Evolutionary conservation across 2,888 invertebrate species (phyloP), one percentile per base, ranked within the genome.

Genomic region (Selenia dentaria): DNA sequence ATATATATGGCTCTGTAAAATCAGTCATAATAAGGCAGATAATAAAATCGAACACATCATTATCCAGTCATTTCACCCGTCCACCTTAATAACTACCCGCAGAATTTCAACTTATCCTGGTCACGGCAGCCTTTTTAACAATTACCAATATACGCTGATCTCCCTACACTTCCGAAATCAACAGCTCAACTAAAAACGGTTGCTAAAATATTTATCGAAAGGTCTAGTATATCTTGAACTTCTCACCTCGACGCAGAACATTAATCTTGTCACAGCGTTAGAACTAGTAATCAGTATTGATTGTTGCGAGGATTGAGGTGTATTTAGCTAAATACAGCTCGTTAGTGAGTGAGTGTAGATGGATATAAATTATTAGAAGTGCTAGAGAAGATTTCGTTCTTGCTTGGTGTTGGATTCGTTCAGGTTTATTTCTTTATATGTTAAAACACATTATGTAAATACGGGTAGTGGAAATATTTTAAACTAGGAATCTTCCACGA

Each of bases 201-300:
- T 6, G 0, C 6, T 20, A 6, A 27, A 10, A 13, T 14, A 28
- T 11, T 10, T 27, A 6, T 28, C 6, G 6, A 13, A 28, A 10
- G n/a, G 2, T 32, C 41, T 11, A 28, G 22, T 8, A 9, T 41
- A 41, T 22, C 10, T 18, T 14, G 20, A 22, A 2, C 18, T 28
- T 11, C 39, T 10, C 25, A 39, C 25, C 39, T 29, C n/a, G n/a
- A n/a, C n/a, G 11, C n/a, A 16, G 26, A 27, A 39, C 49, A 49
- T 53, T 49, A 53, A 53, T 53, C 49, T 50, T 50, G 53, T 46
- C 42, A 31, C 20, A 25, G 24, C 29, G 41, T 32, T 45, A 20
- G 26, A 22, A 40, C 34, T 26, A 26, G 44, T 37, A 44, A 56
- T 46, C 41, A 32, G 48, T 46, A 54, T 54, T 51, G 51, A 59